Evolutionary conservation across 1,140 invertebrate species (phyloP).

Genomic region (Zaprionus davidi): DNA sequence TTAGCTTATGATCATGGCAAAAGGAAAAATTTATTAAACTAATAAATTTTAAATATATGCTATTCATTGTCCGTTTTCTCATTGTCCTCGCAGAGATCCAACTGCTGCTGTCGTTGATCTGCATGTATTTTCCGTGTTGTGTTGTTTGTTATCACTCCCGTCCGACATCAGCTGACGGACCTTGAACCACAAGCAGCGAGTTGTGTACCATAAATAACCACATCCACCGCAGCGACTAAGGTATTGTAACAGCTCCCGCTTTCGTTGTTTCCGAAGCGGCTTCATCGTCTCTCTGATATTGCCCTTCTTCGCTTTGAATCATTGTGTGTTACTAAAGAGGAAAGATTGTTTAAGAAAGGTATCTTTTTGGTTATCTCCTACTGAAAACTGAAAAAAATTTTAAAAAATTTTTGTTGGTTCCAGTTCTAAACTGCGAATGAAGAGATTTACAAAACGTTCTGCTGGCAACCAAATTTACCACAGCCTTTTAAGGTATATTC

Average conservation of each 20-base stretch:
- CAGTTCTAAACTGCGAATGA: too few species aligned
- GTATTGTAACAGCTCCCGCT: too few species aligned
- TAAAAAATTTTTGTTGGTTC: too few species aligned
- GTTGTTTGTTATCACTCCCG: not conserved
- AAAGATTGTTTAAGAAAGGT: too few species aligned
- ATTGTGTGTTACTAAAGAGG: not conserved
- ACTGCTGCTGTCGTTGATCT: not conserved
- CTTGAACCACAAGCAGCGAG: slow-evolving; percentile 47
- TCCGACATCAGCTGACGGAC: not conserved
- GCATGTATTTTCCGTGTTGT: not conserved
- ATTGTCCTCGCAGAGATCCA: not conserved
- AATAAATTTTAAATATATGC: not conserved
- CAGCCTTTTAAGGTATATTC: too few species aligned
- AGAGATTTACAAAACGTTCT: too few species aligned
- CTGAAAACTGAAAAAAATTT: too few species aligned
- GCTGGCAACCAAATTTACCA: too few species aligned
- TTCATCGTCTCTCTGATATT: too few species aligned
- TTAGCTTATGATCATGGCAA: not conserved
- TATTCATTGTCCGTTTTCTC: not conserved
- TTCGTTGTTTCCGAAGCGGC: not conserved
- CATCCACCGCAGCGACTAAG: slow-evolving; percentile 36
- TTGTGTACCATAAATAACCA: slow-evolving; percentile 36
- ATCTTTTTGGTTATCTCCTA: too few species aligned
- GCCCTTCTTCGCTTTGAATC: not conserved
- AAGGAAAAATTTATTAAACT: not conserved